phyloP scores from a whole-genome alignment of 2,888 invertebrate genomes.

The Epicampocera succincta region DNA sequence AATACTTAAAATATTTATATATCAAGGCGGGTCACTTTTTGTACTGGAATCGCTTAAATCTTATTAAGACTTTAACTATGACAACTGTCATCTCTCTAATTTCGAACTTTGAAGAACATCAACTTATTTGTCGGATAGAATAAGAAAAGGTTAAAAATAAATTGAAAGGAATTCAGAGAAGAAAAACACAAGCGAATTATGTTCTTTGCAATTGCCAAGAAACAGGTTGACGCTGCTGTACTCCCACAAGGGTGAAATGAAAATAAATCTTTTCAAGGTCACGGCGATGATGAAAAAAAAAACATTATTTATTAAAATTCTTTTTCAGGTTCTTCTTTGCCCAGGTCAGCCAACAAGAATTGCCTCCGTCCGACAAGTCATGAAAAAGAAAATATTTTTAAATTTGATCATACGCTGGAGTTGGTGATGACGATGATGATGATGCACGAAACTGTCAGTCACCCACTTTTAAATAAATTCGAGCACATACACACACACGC shows the following conservation, averaged over 20 bases:
- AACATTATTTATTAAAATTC: slow-evolving; percentile 20
- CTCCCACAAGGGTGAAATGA: slow-evolving; percentile 12
- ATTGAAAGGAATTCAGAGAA: background rate
- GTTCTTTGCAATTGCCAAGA: slow-evolving; percentile 1
- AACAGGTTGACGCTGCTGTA: slow-evolving; percentile 31
- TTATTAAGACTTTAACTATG: too few relatives aligned
- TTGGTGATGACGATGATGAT: background rate
- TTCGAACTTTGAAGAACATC: background rate
- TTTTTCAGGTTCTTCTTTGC: slow-evolving; percentile 5
- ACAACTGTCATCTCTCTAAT: too few relatives aligned
- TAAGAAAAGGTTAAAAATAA: background rate
- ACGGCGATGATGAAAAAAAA: slow-evolving; percentile 38
- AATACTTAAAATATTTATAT: too few relatives aligned
- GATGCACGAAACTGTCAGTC: slow-evolving; percentile 18
- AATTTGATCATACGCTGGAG: slow-evolving; percentile 23
- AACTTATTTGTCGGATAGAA: background rate
- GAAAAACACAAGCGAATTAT: background rate
- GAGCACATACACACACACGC: slow-evolving; percentile 6
- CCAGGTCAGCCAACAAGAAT: slow-evolving; percentile 42
- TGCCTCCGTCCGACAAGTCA: background rate
- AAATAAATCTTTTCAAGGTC: slow-evolving; percentile 56
- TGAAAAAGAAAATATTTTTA: slow-evolving; percentile 24
- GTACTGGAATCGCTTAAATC: too few relatives aligned
- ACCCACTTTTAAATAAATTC: slow-evolving; percentile 39
- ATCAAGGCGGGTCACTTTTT: too few relatives aligned